Evolutionary conservation across 2,888 invertebrate genomes (phyloP).

Genomic region (Cheilosia urbana): DNA sequence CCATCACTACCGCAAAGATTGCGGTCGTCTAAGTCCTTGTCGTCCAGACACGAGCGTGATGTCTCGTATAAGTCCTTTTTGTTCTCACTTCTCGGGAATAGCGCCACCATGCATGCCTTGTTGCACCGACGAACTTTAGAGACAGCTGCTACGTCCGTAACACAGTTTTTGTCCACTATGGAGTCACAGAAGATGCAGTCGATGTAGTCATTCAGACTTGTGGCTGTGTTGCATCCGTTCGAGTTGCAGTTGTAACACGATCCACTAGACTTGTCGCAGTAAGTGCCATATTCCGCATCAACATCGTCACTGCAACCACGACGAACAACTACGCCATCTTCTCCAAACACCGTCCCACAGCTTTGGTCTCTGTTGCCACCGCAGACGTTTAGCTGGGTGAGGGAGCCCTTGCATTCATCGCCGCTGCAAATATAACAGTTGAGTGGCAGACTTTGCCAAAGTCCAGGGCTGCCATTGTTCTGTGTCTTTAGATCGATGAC

Average conservation of each 20-base stretch:
- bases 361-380: slow-evolving; percentile 76
- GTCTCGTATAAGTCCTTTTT: slow-evolving; percentile 63
- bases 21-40: slow-evolving; percentile 79
- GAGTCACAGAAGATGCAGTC: slow-evolving; percentile 80
- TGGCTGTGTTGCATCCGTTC: slow-evolving; percentile 79
- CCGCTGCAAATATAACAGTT: slow-evolving; percentile 78
- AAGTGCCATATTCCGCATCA: slow-evolving; percentile 76
- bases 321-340: slow-evolving; percentile 71
- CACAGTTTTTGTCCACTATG: slow-evolving; percentile 76
- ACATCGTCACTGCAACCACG: slow-evolving; percentile 80
- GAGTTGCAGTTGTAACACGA: slow-evolving; percentile 81
- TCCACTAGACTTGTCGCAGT: slow-evolving; percentile 78
- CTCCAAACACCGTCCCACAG: slow-evolving; percentile 80
- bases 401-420: slow-evolving; percentile 68
- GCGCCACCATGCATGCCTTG: slow-evolving; percentile 79
- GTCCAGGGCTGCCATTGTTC: slow-evolving; percentile 79
- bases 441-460: slow-evolving; percentile 80
- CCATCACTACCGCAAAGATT: slow-evolving; percentile 73
- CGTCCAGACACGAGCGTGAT: slow-evolving; percentile 80
- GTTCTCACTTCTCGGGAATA: slow-evolving; percentile 62
- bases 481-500: slow-evolving; percentile 77
- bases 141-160: slow-evolving; percentile 71
- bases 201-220: slow-evolving; percentile 74
- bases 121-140: slow-evolving; percentile 78
- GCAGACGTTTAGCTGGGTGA: background rate